phyloP scores from a whole-genome alignment of 1,140 invertebrate genomes.

The Drosophila insularis region DNA sequence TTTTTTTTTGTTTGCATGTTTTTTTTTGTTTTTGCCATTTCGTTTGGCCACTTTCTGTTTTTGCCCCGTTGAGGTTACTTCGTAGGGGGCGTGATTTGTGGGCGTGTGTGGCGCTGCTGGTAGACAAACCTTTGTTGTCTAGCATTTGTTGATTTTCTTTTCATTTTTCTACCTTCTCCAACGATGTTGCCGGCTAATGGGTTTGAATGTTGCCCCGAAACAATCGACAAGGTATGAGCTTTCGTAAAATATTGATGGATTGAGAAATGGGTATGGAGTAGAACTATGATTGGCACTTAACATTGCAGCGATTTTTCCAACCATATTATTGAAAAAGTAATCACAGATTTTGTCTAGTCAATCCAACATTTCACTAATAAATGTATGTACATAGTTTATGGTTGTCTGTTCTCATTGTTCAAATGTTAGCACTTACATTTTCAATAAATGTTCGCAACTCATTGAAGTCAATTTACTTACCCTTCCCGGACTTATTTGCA shows the following conservation, averaged over 20 bases:
- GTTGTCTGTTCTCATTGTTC: conserved; percentile 51
- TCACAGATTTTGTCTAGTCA: not conserved
- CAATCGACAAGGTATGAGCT: conserved; percentile 2
- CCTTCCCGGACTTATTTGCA: conserved; percentile 57
- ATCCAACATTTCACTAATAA: conserved; percentile 33
- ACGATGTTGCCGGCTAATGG: conserved; percentile 59
- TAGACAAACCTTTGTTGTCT: conserved; percentile 69
- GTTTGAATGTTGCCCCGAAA: conserved; percentile 35
- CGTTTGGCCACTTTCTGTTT: conserved; percentile 32
- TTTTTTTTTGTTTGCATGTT: conserved; percentile 22
- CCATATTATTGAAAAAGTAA: not conserved
- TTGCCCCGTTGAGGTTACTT: conserved; percentile 45
- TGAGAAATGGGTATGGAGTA: not conserved
- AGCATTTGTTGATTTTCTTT: conserved; percentile 58
- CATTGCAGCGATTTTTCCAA: conserved; percentile 11
- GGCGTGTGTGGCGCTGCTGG: conserved; percentile 56
- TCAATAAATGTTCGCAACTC: conserved; percentile 69
- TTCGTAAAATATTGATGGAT: not conserved
- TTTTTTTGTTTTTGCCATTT: conserved; percentile 36
- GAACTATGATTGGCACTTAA: conserved; percentile 18
- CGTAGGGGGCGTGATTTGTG: conserved; percentile 73
- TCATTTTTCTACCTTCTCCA: conserved; percentile 22
- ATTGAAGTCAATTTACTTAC: conserved; percentile 38
- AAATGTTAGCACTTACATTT: conserved; percentile 77
- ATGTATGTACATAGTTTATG: conserved; percentile 66